Base-by-base conservation (phyloP, 37 sponge, comb jelly and placozoan species). In the Petrosia ficiformis region DNA sequence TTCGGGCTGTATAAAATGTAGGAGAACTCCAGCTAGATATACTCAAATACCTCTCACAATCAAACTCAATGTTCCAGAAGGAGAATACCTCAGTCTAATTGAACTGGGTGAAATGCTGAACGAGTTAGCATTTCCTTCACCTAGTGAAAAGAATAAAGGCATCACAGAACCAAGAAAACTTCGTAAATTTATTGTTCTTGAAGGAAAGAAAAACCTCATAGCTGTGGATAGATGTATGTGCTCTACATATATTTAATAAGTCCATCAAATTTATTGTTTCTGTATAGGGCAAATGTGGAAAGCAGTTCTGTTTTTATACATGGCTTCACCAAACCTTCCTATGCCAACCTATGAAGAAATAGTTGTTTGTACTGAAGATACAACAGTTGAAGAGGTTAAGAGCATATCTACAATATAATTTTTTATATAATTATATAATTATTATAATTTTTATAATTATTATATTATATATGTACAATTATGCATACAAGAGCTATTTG, bases 381-480 rank as follows among this genome's bases (percentile, higher is more conserved):
- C 63, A 8, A 61, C 63, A 26, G 28, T n/a, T 61, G 63, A 61
- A 61, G 63, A 61, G 26, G 63, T 61, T n/a, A 61, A 11, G n/a
- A n/a, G n/a, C n/a, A n/a, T n/a, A n/a, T n/a, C n/a, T n/a, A n/a
- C n/a, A n/a, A n/a, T n/a, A n/a, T n/a, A n/a, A n/a, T n/a, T n/a
- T n/a, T n/a, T n/a, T n/a, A n/a, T n/a, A n/a, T n/a, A n/a, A n/a
- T n/a, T n/a, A n/a, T n/a, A n/a, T n/a, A n/a, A n/a, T n/a, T n/a
- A n/a, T n/a, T n/a, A n/a, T n/a, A n/a, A n/a, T n/a, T n/a, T 61
- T 61, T 61, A 48, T 61, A 5, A 11, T 29, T 26, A n/a, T 61
- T 19, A 48, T 14, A 48, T 8, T 19, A 19, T 19, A 48, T 8
- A 48, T 48, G 8, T 48, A 48, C 8, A 48, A 48, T 48, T 14